Evolutionary conservation across 2,888 invertebrate genomes (phyloP).

Genomic region (Agrilus cyanescens): DNA sequence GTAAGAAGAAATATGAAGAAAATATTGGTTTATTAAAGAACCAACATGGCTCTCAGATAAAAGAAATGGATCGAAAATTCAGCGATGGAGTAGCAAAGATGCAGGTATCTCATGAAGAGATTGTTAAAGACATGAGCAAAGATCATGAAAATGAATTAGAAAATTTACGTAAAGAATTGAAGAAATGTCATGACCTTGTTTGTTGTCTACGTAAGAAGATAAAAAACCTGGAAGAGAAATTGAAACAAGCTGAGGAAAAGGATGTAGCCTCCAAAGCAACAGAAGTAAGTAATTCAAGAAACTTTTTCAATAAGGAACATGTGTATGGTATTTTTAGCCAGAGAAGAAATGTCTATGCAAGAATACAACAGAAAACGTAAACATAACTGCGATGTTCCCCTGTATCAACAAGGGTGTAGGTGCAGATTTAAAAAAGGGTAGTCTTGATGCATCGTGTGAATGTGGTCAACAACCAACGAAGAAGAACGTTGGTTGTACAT

Average conservation of each 20-base stretch:
- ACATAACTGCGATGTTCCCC: slow-evolving; percentile 2
- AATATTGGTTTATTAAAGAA: slow-evolving; percentile 34
- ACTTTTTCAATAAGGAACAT: no score
- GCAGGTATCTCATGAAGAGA: slow-evolving; percentile 43
- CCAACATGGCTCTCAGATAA: slow-evolving; percentile 43
- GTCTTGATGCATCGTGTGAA: neutral
- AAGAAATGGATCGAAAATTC: slow-evolving; percentile 41
- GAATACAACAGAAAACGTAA: slow-evolving; percentile 7
- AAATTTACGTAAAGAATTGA: slow-evolving; percentile 29
- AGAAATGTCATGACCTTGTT: slow-evolving; percentile 2
- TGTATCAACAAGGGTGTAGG: no score
- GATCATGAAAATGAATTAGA: slow-evolving; percentile 43
- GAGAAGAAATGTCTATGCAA: neutral
- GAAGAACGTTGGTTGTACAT: neutral
- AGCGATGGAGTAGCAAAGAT: slow-evolving; percentile 43
- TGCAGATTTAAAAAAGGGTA: no score
- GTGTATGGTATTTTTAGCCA: slow-evolving; percentile 4
- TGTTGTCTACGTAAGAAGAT: no score
- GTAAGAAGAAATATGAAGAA: slow-evolving; percentile 25
- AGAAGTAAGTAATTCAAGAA: neutral
- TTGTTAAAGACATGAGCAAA: slow-evolving; percentile 37
- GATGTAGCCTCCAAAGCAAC: neutral
- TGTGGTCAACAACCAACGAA: neutral
- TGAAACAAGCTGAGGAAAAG: neutral
- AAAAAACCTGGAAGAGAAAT: neutral